Evolutionary conservation across 2,113 vertebrate species (phyloP).

Genomic region (Tetraodon nigroviridis): DNA sequence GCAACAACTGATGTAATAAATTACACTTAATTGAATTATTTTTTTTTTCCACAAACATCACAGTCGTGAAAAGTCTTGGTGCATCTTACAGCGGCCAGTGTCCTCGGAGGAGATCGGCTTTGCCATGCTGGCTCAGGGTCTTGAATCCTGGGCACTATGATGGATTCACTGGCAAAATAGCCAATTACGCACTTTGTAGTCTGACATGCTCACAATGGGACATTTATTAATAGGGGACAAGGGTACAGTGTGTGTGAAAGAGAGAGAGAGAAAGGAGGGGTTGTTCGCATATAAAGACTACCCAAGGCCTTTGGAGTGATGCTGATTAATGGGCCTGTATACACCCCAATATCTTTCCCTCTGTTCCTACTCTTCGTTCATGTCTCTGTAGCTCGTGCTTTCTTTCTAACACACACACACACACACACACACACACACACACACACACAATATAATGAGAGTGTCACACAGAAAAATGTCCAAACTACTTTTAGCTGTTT

Average conservation of each 20-base stretch:
- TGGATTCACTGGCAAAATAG: conserved; percentile 68
- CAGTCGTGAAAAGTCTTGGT: conserved; percentile 18
- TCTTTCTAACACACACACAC: neutral
- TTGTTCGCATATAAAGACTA: conserved; percentile 51
- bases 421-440: neutral
- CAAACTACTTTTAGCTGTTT: conserved; percentile 44
- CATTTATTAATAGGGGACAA: conserved; percentile 63
- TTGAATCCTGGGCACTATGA: conserved; percentile 61
- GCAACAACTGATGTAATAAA: too few relatives aligned
- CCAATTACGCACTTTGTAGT: conserved; percentile 72
- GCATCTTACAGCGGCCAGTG: conserved; percentile 2
- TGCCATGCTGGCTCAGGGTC: conserved; percentile 46
- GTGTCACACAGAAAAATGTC: conserved; percentile 38
- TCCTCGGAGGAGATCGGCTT: conserved; percentile 34
- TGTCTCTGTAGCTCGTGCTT: conserved; percentile 6
- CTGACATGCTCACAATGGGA: conserved; percentile 59
- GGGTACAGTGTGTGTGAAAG: neutral
- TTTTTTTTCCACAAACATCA: neutral
- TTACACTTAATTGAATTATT: too few relatives aligned
- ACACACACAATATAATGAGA: conserved; percentile 29
- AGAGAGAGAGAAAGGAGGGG: neutral
- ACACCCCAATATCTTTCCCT: conserved; percentile 47
- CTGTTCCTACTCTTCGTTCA: conserved; percentile 28
- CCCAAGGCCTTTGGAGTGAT: conserved; percentile 62
- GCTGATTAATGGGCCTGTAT: conserved; percentile 64